Evolutionary conservation across 2,888 invertebrate species (phyloP).

Genomic region (Acheta domesticus): DNA sequence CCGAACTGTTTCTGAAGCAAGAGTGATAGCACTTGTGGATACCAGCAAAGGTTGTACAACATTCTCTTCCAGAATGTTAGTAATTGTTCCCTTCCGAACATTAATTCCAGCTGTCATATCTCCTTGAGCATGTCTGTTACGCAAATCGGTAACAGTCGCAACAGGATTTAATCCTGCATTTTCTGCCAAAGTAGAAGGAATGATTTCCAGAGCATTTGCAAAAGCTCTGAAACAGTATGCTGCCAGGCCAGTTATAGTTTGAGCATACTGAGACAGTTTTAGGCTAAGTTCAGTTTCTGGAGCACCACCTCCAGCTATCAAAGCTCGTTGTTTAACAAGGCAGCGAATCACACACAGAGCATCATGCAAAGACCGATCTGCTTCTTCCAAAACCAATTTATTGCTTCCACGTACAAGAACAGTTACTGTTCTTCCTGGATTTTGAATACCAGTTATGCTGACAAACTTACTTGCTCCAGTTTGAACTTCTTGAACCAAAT

Average conservation of each 20-base stretch:
- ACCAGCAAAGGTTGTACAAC: slow-evolving; percentile 97
- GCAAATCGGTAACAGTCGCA: slow-evolving; percentile 91
- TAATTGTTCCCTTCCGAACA: slow-evolving; percentile 88
- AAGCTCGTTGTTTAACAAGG: slow-evolving; percentile 86
- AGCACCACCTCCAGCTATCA: slow-evolving; percentile 95
- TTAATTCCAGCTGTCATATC: slow-evolving; percentile 90
- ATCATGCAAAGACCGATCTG: slow-evolving; percentile 78
- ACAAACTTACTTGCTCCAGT: slow-evolving; percentile 87
- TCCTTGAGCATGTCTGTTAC: slow-evolving; percentile 87
- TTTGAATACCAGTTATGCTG: slow-evolving; percentile 85
- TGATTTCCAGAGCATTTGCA: slow-evolving; percentile 92
- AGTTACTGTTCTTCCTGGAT: slow-evolving; percentile 86
- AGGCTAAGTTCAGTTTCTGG: slow-evolving; percentile 94
- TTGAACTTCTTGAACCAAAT: slow-evolving; percentile 89
- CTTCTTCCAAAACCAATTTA: slow-evolving; percentile 76
- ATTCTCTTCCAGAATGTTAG: slow-evolving; percentile 94
- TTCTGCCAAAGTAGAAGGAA: slow-evolving; percentile 87
- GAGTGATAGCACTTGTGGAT: slow-evolving; percentile 84
- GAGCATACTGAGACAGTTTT: slow-evolving; percentile 73
- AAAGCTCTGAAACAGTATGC: slow-evolving; percentile 94
- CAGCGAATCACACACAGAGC: slow-evolving; percentile 92
- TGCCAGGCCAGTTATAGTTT: slow-evolving; percentile 84
- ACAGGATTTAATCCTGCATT: slow-evolving; percentile 92
- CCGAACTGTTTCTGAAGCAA: slow-evolving; percentile 95
- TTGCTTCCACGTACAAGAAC: slow-evolving; percentile 87